Conservation (phyloP, 2,797 vertebrate species). For the Gymnothorax javanicus region DNA sequence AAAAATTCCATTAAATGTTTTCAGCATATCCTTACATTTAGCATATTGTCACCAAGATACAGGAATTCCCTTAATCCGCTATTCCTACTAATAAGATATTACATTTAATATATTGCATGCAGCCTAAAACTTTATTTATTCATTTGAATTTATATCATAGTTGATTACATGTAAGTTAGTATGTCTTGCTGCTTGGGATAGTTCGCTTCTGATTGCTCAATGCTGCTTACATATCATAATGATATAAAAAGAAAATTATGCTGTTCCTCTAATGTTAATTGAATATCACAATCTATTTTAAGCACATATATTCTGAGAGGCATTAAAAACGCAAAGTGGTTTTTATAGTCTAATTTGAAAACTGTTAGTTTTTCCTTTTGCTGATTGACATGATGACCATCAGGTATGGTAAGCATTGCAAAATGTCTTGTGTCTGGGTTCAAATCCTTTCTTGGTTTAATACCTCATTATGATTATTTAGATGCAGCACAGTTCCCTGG, state of each 20-base stretch:
- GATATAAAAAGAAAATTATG: slow-evolving; percentile 34
- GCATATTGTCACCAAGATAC: not conserved
- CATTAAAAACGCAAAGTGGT: too few species aligned
- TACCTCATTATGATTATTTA: too few species aligned
- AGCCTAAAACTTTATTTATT: not conserved
- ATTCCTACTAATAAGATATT: not conserved
- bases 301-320: not conserved
- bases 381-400: too few species aligned
- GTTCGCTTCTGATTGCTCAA: not conserved
- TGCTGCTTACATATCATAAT: slow-evolving; percentile 26
- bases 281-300: not conserved
- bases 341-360: too few species aligned
- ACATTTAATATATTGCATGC: not conserved
- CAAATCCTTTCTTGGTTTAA: too few species aligned
- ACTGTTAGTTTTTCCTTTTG: too few species aligned
- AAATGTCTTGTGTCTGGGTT: too few species aligned
- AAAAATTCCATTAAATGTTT: not conserved
- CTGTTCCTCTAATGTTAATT: slow-evolving; percentile 1
- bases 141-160: slow-evolving; percentile 39
- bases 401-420: too few species aligned
- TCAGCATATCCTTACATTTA: not conserved
- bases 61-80: too few species aligned
- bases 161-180: not conserved
- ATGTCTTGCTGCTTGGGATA: slow-evolving; percentile 1
- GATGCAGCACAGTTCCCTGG: too few species aligned